Base-by-base conservation (phyloP, 2,113 vertebrate species). In the Hyaena hyaena region DNA sequence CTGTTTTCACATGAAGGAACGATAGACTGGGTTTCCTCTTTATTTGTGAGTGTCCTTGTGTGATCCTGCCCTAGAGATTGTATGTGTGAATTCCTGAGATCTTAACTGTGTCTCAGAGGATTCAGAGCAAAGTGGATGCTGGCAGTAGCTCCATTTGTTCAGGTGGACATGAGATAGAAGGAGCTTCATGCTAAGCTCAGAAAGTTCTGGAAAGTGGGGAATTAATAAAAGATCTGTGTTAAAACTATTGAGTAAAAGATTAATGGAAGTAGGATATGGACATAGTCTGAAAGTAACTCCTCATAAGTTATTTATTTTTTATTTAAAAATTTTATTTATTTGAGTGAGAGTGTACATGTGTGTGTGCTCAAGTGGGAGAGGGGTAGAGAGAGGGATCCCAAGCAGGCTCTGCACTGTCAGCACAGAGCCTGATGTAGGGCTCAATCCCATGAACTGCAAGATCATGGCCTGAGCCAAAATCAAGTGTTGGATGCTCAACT, bases 181-280 rank as follows among this genome's bases (percentile, higher is more conserved):
- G 68, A 90, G 10, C 10, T 35, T 92, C 73, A 68, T 39, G 50
- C 7, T 88, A 31, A 21, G 43, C 61, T 82, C 83, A 55, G 94
- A 96, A 97, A 96, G 48, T 86, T 93, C 65, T 82, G 14, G 33
- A 63, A 96, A 95, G 43, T 48, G 33, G 26, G 48, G 61, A 96
- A 82, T 82, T 88, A 45, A 43, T 17, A 11, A 66, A 74, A 71
- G 50, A 63, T 55, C 3, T 92, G 1, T 76, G 17, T 55, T 87
- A 73, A 97, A 93, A 83, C 19, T 58, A 82, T 43, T 65, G 48
- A 45, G 31, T 63, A 87, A 92, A 91, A 63, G 50, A 74, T 55
- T 7, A 86, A 84, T 63, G 33, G 45, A 83, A 83, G 50, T 33
- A 83, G 39, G 33, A 73, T 90, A 80, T 45, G 90, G 45, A 61